A percentile compares a stretch with the other conserved stretches of the same genome.
phyloP scores from a whole-genome alignment of 2,888 invertebrate genomes.

The Leuctra nigra region DNA sequence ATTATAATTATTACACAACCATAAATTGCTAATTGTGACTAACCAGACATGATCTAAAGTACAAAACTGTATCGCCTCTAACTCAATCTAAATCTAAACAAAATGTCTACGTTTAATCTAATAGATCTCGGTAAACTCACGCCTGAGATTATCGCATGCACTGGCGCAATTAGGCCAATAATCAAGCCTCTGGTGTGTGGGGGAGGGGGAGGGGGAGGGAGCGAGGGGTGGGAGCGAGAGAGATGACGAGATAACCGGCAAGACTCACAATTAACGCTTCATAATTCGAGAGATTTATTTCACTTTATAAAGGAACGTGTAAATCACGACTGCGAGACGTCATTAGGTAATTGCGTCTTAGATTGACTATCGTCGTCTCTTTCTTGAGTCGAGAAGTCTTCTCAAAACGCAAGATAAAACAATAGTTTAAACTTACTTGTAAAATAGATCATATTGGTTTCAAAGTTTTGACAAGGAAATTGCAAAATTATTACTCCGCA shows the following conservation, averaged over 20 bases:
- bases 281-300: slow-evolving; percentile 20
- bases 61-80: too few relatives aligned
- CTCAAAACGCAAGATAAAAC: slow-evolving; percentile 8
- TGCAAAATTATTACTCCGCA: slow-evolving; percentile 1
- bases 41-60: too few relatives aligned
- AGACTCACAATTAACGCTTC: slow-evolving; percentile 16
- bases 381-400: background rate
- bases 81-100: too few relatives aligned
- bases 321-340: slow-evolving; percentile 18
- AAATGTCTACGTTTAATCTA: too few relatives aligned
- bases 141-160: slow-evolving; percentile 15
- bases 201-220: background rate
- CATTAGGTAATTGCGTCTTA: slow-evolving; percentile 19
- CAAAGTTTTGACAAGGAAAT: slow-evolving; percentile 12
- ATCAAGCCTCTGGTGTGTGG: slow-evolving; percentile 6
- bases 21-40: too few relatives aligned
- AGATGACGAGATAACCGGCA: slow-evolving; percentile 15
- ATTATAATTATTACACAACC: too few relatives aligned
- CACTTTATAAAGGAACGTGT: slow-evolving; percentile 18
- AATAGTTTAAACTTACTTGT: slow-evolving; percentile 10
- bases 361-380: slow-evolving; percentile 10
- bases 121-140: too few relatives aligned
- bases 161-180: slow-evolving; percentile 3
- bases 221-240: slow-evolving; percentile 5
- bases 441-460: slow-evolving; percentile 7